Percentiles rank a stretch among this genome's conserved stretches.
Conservation (phyloP, 2,113 vertebrate species). For the Bucco capensis region DNA sequence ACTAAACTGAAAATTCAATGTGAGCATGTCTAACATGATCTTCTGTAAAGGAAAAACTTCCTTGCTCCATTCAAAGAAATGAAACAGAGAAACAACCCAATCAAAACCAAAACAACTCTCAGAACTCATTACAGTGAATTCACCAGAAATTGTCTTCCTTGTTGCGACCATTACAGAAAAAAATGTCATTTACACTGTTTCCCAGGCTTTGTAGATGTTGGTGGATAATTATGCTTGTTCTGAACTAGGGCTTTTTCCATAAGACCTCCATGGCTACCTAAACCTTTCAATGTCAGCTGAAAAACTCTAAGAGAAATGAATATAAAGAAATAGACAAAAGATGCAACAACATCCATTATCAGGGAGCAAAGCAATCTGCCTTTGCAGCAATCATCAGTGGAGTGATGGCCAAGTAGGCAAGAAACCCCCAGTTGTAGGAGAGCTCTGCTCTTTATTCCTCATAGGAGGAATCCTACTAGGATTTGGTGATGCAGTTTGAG, state of each 20-base stretch:
- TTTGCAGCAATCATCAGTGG: neutral
- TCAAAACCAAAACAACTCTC: neutral
- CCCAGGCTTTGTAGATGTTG: neutral
- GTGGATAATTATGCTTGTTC: neutral
- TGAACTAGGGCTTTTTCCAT: neutral
- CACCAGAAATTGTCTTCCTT: neutral
- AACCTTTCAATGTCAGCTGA: neutral
- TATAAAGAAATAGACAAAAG: neutral
- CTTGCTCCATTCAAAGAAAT: neutral
- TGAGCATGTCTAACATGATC: conserved; percentile 18
- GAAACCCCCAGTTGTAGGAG: neutral
- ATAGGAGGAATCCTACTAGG: neutral
- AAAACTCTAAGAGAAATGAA: neutral
- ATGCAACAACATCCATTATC: neutral
- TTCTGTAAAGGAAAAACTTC: conserved; percentile 18
- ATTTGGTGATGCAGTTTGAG: neutral
- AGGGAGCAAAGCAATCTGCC: neutral
- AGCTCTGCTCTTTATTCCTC: neutral
- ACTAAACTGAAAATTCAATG: conserved; percentile 26
- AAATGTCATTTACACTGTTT: neutral
- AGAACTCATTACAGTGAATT: neutral
- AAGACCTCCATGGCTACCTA: neutral
- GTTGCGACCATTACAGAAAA: neutral
- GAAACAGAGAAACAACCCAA: neutral
- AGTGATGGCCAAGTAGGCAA: neutral